Conservation (phyloP, 2,797 vertebrate genomes). For the Ficedula albicollis region DNA sequence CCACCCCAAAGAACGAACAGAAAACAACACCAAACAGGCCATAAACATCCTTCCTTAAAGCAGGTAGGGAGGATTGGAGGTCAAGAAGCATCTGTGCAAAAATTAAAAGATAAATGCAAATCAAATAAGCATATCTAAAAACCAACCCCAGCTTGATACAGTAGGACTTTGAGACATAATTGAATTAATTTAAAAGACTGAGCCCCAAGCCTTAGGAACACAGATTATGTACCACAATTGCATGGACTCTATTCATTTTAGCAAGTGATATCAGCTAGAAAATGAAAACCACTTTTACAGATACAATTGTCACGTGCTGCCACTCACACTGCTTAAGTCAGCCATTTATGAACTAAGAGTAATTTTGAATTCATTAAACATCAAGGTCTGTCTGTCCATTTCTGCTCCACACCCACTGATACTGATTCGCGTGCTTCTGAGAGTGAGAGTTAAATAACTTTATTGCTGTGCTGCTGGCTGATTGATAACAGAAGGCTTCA, state of each 20-base stretch:
- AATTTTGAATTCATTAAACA: constrained; percentile 10
- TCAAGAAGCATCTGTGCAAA: background rate
- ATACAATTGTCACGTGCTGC: background rate
- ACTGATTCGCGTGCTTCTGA: background rate
- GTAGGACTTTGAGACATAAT: background rate
- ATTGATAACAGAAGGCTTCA: constrained; percentile 48
- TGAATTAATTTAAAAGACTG: background rate
- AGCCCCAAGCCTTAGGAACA: background rate
- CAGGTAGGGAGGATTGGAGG: no score
- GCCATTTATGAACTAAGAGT: background rate
- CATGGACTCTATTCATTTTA: background rate
- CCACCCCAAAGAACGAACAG: background rate
- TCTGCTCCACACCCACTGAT: background rate
- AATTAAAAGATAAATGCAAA: background rate
- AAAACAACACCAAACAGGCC: fast-evolving
- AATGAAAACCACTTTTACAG: background rate
- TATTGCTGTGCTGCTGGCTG: background rate
- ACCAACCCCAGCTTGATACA: fast-evolving
- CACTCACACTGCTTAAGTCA: background rate
- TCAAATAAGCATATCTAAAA: background rate
- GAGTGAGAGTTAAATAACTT: background rate
- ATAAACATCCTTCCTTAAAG: background rate
- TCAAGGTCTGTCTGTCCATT: background rate
- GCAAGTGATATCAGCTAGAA: background rate
- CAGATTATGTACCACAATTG: fast-evolving